phyloP scores from a whole-genome alignment of 2,888 invertebrate genomes.

The Microctonus brassicae region DNA sequence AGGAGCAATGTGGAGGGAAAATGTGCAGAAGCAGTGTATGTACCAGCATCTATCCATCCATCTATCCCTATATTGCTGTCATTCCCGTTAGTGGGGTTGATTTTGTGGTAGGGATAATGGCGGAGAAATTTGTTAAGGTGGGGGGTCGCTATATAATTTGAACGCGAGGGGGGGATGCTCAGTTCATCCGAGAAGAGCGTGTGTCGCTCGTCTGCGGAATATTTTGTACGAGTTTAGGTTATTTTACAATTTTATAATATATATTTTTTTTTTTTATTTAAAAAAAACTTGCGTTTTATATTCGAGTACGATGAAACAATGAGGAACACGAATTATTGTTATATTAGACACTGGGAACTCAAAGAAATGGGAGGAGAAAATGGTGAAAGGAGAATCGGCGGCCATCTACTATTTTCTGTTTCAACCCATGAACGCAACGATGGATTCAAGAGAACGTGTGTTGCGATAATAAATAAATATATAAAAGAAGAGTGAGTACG shows the following conservation, averaged over 20 bases:
- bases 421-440: conserved; percentile 10
- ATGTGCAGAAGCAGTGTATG: conserved; percentile 3
- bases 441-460: conserved; percentile 21
- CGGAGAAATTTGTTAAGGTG: conserved; percentile 62
- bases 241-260: background rate
- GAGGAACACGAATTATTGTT: too few relatives aligned
- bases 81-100: conserved; percentile 52
- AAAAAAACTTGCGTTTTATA: background rate
- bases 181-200: conserved; percentile 68
- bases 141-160: conserved; percentile 65
- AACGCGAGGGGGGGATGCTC: conserved; percentile 68
- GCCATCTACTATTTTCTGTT: conserved; percentile 35
- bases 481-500: background rate
- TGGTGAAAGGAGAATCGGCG: conserved; percentile 27
- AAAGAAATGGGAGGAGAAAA: background rate
- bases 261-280: background rate
- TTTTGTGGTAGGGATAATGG: conserved; percentile 51
- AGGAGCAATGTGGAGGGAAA: background rate
- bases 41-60: conserved; percentile 22
- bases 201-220: conserved; percentile 61
- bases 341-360: too few relatives aligned
- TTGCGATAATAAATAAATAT: background rate
- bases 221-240: conserved; percentile 5
- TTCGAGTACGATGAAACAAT: too few relatives aligned
- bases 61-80: conserved; percentile 55